phyloP scores from a whole-genome alignment of 2,888 invertebrate genomes.

The Rosalia funebris region DNA sequence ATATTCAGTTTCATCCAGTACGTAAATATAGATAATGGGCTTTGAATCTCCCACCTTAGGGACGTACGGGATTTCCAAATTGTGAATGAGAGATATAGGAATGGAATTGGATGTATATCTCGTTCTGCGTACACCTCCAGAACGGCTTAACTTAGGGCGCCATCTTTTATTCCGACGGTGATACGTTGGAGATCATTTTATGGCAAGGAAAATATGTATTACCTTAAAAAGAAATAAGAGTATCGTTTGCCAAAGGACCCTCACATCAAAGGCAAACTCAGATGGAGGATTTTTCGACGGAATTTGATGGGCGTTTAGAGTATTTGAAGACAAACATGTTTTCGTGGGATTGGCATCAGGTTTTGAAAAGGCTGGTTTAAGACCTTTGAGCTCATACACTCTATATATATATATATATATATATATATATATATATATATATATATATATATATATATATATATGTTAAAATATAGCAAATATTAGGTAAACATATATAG shows the following conservation, averaged over 20 bases:
- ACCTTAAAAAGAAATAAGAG: constrained; percentile 3
- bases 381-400: too few species aligned
- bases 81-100: constrained; percentile 4
- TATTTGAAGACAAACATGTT: not conserved
- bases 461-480: too few species aligned
- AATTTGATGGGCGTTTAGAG: not conserved
- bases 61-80: constrained; percentile 1
- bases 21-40: constrained; percentile 6
- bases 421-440: too few species aligned
- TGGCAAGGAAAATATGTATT: constrained; percentile 4
- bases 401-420: too few species aligned
- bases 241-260: not conserved
- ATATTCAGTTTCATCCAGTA: not conserved
- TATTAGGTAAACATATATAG: too few species aligned
- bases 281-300: not conserved
- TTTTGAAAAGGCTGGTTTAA: too few species aligned
- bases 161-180: not conserved
- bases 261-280: not conserved
- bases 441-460: too few species aligned
- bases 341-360: too few species aligned
- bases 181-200: constrained; percentile 4
- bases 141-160: not conserved
- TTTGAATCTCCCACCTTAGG: not conserved
- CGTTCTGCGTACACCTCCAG: not conserved
- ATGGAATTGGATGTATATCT: constrained; percentile 3